phyloP scores from a whole-genome alignment of 2,113 vertebrate species.

The Pelusios castaneus region DNA sequence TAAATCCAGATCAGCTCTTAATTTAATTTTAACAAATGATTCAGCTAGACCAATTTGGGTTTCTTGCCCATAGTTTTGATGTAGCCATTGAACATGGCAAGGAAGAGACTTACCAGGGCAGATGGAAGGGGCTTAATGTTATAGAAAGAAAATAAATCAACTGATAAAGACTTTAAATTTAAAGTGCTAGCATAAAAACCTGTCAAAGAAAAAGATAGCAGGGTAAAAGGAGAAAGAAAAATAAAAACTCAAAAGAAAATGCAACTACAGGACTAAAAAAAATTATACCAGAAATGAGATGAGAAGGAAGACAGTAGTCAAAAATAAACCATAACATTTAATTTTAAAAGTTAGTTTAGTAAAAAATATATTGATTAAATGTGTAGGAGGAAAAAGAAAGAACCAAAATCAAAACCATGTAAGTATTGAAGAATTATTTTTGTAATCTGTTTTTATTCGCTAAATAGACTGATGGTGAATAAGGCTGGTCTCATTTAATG shows the following conservation, averaged over 20 bases:
- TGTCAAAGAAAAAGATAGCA: neutral
- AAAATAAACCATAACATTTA: neutral
- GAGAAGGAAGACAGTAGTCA: neutral
- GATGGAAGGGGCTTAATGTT: neutral
- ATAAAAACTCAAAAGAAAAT: neutral
- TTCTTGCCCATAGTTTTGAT: accelerated
- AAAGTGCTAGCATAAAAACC: neutral
- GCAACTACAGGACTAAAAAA: neutral
- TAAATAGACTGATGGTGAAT: neutral
- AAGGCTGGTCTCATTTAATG: neutral
- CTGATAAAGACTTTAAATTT: accelerated
- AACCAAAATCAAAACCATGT: neutral
- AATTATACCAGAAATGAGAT: neutral
- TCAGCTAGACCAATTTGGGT: neutral
- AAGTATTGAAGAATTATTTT: conserved; percentile 25
- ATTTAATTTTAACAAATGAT: neutral
- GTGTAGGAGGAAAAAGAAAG: neutral
- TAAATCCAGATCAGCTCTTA: accelerated
- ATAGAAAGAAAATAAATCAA: accelerated
- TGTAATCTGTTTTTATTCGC: neutral
- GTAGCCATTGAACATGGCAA: neutral
- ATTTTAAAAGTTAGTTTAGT: neutral
- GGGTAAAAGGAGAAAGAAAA: neutral
- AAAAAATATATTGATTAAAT: conserved; percentile 1
- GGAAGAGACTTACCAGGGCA: neutral